phyloP scores from a whole-genome alignment of 2,113 vertebrate genomes.

The Dipodomys ordii region DNA sequence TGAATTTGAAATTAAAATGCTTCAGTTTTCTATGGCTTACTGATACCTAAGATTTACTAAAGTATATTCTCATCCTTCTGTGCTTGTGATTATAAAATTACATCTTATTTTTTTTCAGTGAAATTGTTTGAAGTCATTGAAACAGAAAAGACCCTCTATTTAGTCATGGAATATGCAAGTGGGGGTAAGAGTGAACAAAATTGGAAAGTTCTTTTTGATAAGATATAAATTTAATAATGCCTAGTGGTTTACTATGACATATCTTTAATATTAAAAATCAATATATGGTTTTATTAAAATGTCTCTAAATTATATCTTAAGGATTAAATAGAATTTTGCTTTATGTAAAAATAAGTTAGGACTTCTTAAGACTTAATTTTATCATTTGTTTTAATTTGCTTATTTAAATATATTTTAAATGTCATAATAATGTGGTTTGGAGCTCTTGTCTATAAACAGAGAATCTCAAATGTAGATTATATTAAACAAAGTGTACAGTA shows the following conservation, averaged over 20 bases:
- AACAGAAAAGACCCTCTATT: conserved; percentile 97
- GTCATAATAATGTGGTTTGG: not conserved
- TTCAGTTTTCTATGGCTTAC: not conserved
- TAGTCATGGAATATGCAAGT: conserved; percentile 98
- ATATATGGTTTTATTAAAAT: conserved; percentile 40
- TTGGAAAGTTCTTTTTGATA: not conserved
- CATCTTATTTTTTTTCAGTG: conserved; percentile 88
- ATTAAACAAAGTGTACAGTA: not conserved
- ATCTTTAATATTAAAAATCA: conserved; percentile 26
- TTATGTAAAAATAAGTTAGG: not conserved
- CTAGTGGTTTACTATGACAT: not conserved
- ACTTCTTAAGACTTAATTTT: not conserved
- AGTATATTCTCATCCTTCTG: not conserved
- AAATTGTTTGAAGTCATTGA: conserved; percentile 99
- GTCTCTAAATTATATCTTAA: not conserved
- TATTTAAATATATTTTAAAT: conserved; percentile 31
- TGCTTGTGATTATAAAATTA: conserved; percentile 30
- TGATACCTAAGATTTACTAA: conserved; percentile 21
- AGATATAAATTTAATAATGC: not conserved
- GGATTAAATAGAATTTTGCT: conserved; percentile 46
- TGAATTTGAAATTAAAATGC: not conserved
- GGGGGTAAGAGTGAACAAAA: conserved; percentile 90
- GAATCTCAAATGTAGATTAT: not conserved
- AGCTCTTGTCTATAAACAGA: not conserved
- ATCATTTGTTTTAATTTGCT: conserved; percentile 25